Evolutionary conservation across 2,888 invertebrate genomes (phyloP), one percentile per base, ranked within the genome.

Genomic region (Chrysolina haemoptera): DNA sequence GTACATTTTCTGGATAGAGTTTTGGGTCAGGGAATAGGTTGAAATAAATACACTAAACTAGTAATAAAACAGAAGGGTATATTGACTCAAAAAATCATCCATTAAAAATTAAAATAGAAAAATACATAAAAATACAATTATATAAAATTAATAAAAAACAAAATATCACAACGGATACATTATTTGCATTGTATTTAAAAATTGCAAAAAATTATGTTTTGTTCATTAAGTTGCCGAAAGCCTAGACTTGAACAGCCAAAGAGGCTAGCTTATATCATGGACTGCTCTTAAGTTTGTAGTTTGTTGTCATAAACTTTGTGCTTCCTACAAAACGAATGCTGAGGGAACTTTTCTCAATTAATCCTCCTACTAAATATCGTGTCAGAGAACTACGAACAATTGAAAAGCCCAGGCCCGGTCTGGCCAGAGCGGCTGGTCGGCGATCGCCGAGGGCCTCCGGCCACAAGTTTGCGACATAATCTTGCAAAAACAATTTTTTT

Each of bases 91-190:
- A 35, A 53, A 50, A 50, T 50, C 43, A 50, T 65, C 35, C 11
- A 65, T 48, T 22, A 53, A 53, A 40, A 67, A 35, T 41, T 12
- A 67, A 67, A 53, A 20, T 35, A 27, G 27, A 67, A 67, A 67
- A 65, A 65, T 22, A 40, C 16, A 66, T 66, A 20, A 67, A 65
- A 65, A 65, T 43, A 65, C 65, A 43, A 46, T 48, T 53, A 53
- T n/a, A 67, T 48, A 66, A 66, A 50, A 40, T 59, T 27, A 59
- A 50, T 43, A 4, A 50, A 41, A 66, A 22, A 18, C 14, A 70
- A 71, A 75, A 75, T 75, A 75, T 75, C 75, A 75, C 74, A 75
- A 75, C 48, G 71, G 68, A 75, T 71, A 75, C 69, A 71, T 43
- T 69, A 62, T 68, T 48, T 55, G 65, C 50, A 68, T 48, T 35